Evolutionary conservation across 2,113 vertebrate genomes (phyloP).

Genomic region (Arvicanthis niloticus): DNA sequence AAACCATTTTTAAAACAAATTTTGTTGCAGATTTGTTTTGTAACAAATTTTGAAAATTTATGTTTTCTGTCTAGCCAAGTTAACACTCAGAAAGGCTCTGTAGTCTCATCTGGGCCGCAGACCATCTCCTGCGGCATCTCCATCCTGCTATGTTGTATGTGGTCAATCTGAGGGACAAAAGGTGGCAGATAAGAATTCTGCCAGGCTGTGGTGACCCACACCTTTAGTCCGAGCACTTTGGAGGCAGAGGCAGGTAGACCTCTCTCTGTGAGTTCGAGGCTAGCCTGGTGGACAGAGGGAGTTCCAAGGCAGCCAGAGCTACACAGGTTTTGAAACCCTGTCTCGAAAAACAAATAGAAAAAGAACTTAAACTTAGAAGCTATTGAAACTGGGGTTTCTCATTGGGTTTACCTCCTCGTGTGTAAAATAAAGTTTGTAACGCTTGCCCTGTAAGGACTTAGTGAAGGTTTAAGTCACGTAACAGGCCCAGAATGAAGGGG

Average conservation of each 20-base stretch:
- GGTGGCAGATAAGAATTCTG: background rate
- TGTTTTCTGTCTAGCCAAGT: background rate
- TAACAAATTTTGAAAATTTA: background rate
- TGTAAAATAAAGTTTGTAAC: conserved; percentile 3
- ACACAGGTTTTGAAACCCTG: background rate
- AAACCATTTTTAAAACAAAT: background rate
- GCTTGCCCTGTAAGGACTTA: background rate
- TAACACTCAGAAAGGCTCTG: background rate
- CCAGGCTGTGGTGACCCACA: accelerated
- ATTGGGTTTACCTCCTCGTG: background rate
- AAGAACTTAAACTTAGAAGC: background rate
- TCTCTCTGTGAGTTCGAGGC: background rate
- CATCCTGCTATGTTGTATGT: background rate
- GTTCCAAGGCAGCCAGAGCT: background rate
- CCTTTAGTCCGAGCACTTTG: background rate
- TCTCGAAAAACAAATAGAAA: background rate
- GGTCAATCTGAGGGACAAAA: conserved; percentile 17
- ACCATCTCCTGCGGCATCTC: background rate
- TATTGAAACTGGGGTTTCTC: background rate
- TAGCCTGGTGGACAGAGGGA: background rate
- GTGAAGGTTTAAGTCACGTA: background rate
- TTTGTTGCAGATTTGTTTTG: too few relatives aligned
- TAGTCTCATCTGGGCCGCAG: background rate
- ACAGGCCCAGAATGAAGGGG: background rate
- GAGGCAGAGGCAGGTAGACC: background rate